Conservation (phyloP, 2,888 invertebrate species). For the Cataglyphis cursor region DNA sequence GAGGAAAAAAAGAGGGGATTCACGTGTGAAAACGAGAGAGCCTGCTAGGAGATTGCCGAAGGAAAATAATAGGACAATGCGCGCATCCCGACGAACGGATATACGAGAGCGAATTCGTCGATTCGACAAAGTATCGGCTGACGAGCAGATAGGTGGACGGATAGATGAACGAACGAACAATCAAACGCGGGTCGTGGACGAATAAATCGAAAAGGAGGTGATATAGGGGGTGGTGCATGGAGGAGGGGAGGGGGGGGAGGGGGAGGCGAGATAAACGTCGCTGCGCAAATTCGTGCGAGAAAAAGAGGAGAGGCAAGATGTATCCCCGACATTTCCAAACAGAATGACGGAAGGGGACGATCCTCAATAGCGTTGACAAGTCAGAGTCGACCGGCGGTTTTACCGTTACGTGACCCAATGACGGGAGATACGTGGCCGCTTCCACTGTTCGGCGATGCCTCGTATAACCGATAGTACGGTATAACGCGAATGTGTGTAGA, state of each 20-base stretch:
- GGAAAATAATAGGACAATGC: slow-evolving; percentile 39
- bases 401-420: slow-evolving; percentile 86
- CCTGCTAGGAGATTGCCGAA: neutral
- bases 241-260: neutral
- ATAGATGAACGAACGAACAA: slow-evolving; percentile 32
- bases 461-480: slow-evolving; percentile 32
- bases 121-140: neutral
- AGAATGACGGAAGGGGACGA: slow-evolving; percentile 41
- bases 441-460: slow-evolving; percentile 30
- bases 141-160: neutral
- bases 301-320: slow-evolving; percentile 10
- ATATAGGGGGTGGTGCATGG: no score
- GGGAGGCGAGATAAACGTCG: slow-evolving; percentile 17
- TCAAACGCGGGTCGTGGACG: slow-evolving; percentile 26
- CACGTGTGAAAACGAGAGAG: neutral
- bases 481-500: slow-evolving; percentile 2
- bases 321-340: slow-evolving; percentile 35
- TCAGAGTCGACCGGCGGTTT: slow-evolving; percentile 70
- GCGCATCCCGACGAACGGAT: slow-evolving; percentile 12
- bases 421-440: slow-evolving; percentile 71
- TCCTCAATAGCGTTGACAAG: slow-evolving; percentile 48
- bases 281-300: neutral
- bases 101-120: slow-evolving; percentile 25
- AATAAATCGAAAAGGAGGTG: slow-evolving; percentile 42
- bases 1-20: neutral